These are phyloP conservation scores for Cheilosia soror DNA, from an alignment of 2,888 invertebrate genomes.

Conservation along the genomic window DNA sequence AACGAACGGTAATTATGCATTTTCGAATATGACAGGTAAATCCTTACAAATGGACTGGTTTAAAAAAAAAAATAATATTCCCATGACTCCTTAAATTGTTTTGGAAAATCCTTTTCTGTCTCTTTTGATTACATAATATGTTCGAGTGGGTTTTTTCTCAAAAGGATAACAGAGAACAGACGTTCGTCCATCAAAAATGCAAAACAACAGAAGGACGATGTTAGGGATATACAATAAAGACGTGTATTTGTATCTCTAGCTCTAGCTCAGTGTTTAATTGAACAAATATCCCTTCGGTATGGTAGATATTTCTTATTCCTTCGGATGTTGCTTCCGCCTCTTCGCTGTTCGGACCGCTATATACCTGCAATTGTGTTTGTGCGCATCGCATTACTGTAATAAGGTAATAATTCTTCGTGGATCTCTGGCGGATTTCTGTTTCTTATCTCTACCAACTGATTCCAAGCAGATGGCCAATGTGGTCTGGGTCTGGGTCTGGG, in stretches of 20 bases:
- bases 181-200: slow-evolving; percentile 62
- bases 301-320: not conserved
- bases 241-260: not conserved
- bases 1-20: slow-evolving; percentile 50
- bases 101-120: slow-evolving; percentile 59
- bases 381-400: slow-evolving; percentile 36
- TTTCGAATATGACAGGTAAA: slow-evolving; percentile 67
- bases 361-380: slow-evolving; percentile 37
- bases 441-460: slow-evolving; percentile 58
- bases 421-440: slow-evolving; percentile 61
- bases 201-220: slow-evolving; percentile 58
- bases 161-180: slow-evolving; percentile 36
- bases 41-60: slow-evolving; percentile 59
- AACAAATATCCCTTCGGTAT: slow-evolving; percentile 54
- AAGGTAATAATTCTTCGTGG: slow-evolving; percentile 65
- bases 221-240: slow-evolving; percentile 2
- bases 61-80: not conserved
- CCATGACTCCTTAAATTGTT: slow-evolving; percentile 54
- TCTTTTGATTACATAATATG: slow-evolving; percentile 55
- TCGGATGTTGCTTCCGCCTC: not conserved
- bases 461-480: slow-evolving; percentile 66
- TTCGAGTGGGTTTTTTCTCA: not conserved
- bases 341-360: not conserved
- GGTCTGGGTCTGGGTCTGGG: slow-evolving; percentile 34
- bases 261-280: slow-evolving; percentile 68